Percentiles rank a stretch among this genome's conserved stretches.
These are phyloP conservation scores for Nemotelus nigrinus DNA, from an alignment of 2,888 invertebrate species.

Conservation along the genomic window DNA sequence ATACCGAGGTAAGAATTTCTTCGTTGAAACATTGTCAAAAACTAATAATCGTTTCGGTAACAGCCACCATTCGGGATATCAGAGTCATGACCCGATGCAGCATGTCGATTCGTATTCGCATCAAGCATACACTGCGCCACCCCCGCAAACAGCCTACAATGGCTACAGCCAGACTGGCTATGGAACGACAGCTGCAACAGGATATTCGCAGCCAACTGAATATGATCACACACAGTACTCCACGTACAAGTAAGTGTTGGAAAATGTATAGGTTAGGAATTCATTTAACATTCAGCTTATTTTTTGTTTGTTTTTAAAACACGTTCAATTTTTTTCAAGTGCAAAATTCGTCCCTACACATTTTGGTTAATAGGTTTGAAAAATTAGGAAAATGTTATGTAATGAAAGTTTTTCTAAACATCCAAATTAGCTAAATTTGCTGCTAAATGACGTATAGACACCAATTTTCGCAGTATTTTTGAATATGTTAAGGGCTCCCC, in stretches of 20 bases:
- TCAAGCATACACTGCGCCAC: constrained; percentile 58
- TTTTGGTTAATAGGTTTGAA: no score
- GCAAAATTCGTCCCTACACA: no score
- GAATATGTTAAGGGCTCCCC: no score
- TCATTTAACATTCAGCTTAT: no score
- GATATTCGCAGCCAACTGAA: constrained; percentile 60
- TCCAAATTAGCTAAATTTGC: no score
- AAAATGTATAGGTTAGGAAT: no score
- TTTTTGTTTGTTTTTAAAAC: background rate
- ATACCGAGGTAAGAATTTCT: constrained; percentile 44
- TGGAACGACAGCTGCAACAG: constrained; percentile 58
- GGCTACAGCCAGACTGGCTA: constrained; percentile 63
- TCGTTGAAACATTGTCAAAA: no score
- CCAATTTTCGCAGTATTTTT: no score
- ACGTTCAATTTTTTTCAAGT: no score
- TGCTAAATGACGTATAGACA: no score
- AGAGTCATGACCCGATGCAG: constrained; percentile 62
- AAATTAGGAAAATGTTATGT: no score
- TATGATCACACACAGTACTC: constrained; percentile 65
- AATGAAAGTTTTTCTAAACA: no score
- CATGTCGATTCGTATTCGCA: constrained; percentile 63
- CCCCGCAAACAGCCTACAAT: constrained; percentile 60
- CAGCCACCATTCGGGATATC: constrained; percentile 61
- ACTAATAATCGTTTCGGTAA: background rate
- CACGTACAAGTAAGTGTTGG: constrained; percentile 58